A percentile compares a stretch with the other conserved stretches of the same genome.
Conservation (phyloP, 2,888 invertebrate genomes). For the Erannis defoliaria region DNA sequence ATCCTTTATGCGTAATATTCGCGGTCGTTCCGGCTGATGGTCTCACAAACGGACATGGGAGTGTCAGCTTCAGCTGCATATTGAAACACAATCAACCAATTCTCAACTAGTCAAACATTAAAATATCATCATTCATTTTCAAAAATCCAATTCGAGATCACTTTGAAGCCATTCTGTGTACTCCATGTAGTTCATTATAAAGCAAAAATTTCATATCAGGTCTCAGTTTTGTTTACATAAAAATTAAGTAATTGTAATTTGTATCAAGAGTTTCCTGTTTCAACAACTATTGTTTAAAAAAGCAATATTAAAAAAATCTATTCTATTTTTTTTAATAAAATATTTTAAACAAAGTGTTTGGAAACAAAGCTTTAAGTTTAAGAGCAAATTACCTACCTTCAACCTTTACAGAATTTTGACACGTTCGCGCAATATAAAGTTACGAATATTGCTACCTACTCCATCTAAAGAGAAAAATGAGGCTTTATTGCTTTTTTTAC, state of each 20-base stretch:
- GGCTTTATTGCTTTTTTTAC: neutral
- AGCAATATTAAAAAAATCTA: slow-evolving; percentile 16
- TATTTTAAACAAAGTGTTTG: neutral
- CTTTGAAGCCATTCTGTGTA: slow-evolving; percentile 73
- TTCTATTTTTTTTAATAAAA: neutral
- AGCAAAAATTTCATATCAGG: slow-evolving; percentile 77
- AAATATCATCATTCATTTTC: slow-evolving; percentile 57
- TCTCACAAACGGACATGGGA: neutral
- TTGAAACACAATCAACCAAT: slow-evolving; percentile 20
- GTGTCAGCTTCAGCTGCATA: slow-evolving; percentile 13
- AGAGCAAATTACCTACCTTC: neutral
- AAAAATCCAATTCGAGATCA: slow-evolving; percentile 82
- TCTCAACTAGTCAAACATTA: slow-evolving; percentile 40
- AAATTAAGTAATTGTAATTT: slow-evolving; percentile 13
- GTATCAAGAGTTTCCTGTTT: slow-evolving; percentile 23
- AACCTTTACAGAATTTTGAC: too few relatives aligned
- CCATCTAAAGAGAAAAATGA: neutral
- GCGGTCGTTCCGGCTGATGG: neutral
- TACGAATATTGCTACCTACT: too few relatives aligned
- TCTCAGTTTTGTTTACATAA: slow-evolving; percentile 54
- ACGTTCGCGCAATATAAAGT: too few relatives aligned
- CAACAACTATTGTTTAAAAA: slow-evolving; percentile 22
- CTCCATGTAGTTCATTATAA: slow-evolving; percentile 78
- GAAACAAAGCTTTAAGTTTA: neutral
- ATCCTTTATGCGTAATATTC: too few relatives aligned